Conservation (phyloP, 2,888 invertebrate genomes). For the Proisotoma minuta region DNA sequence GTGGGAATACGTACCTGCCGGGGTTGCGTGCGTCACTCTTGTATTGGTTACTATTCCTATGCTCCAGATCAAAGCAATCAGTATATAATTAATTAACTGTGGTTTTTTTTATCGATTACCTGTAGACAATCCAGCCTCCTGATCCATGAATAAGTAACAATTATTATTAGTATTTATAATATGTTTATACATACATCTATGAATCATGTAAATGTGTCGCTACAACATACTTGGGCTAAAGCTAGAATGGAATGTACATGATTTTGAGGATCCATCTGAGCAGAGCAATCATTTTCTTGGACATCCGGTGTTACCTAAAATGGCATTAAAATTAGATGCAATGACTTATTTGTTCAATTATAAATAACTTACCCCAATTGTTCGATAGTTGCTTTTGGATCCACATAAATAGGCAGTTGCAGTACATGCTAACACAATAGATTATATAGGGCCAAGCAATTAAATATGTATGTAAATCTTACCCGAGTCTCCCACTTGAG, state of each 20-base stretch:
- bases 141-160: background rate
- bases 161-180: background rate
- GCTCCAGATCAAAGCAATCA: too few relatives aligned
- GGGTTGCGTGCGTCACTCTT: slow-evolving; percentile 72
- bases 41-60: slow-evolving; percentile 78
- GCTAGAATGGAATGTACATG: slow-evolving; percentile 30
- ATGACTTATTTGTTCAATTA: too few relatives aligned
- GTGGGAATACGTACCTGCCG: slow-evolving; percentile 71
- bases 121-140: slow-evolving; percentile 64
- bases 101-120: too few relatives aligned
- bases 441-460: too few relatives aligned
- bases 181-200: background rate
- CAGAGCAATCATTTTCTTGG: slow-evolving; percentile 23
- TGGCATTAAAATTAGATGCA: too few relatives aligned
- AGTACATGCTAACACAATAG: too few relatives aligned
- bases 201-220: background rate
- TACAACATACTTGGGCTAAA: slow-evolving; percentile 13
- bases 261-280: slow-evolving; percentile 26
- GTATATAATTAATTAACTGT: too few relatives aligned
- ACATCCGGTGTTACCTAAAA: slow-evolving; percentile 50
- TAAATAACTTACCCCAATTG: too few relatives aligned
- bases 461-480: too few relatives aligned
- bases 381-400: slow-evolving; percentile 51
- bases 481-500: slow-evolving; percentile 41
- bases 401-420: slow-evolving; percentile 51